Evolutionary conservation across 2,113 vertebrate genomes (phyloP).

Genomic region (Nothoprocta perdicaria): DNA sequence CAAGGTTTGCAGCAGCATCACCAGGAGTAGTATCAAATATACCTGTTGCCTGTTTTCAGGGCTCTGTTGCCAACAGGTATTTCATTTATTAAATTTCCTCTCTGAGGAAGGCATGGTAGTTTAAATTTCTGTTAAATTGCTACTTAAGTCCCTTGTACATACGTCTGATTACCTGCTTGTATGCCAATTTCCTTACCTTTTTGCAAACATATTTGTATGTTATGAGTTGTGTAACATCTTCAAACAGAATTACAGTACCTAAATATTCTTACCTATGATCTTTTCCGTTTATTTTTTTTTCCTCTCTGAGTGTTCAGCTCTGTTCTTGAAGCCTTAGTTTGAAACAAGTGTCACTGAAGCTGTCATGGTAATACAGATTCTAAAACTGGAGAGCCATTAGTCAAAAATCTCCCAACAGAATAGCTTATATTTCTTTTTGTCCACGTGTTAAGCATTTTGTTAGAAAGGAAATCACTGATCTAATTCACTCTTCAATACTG

Average conservation of each 20-base stretch:
- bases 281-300: background rate
- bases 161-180: fast-evolving
- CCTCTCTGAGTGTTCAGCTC: background rate
- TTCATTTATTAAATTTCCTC: background rate
- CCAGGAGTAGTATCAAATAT: background rate
- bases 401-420: background rate
- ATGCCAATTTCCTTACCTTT: background rate
- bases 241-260: background rate
- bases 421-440: background rate
- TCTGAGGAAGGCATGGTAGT: background rate
- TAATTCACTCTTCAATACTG: background rate
- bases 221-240: background rate
- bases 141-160: background rate
- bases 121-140: background rate
- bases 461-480: background rate
- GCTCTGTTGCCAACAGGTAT: background rate
- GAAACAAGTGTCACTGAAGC: background rate
- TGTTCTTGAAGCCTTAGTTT: background rate
- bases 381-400: background rate
- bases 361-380: background rate
- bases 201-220: background rate
- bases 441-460: background rate
- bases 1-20: background rate
- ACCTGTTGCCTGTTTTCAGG: background rate
- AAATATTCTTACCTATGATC: background rate